Conservation (phyloP, 2,797 vertebrate species). For the Hippoglossus hippoglossus region DNA sequence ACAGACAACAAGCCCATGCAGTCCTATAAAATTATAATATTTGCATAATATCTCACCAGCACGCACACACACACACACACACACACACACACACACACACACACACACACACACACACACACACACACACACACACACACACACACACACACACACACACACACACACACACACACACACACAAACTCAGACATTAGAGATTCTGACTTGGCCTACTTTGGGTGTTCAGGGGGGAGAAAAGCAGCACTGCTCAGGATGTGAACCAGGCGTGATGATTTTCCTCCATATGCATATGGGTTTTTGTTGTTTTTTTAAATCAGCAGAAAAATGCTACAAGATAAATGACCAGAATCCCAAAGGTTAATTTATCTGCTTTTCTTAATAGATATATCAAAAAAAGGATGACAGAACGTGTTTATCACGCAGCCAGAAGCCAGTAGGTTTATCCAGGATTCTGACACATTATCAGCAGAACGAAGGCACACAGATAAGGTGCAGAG, state of each 20-base stretch:
- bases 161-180: constrained; percentile 9
- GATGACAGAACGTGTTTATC: neutral
- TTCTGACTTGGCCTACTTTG: constrained; percentile 70
- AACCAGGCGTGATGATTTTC: constrained; percentile 35
- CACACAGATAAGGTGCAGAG: constrained; percentile 52
- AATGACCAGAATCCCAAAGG: constrained; percentile 25
- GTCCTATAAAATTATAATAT: constrained; percentile 25
- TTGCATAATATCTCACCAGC: constrained; percentile 44
- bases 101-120: constrained; percentile 4
- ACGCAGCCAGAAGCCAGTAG: constrained; percentile 6
- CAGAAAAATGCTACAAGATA: constrained; percentile 30
- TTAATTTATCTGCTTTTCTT: constrained; percentile 22
- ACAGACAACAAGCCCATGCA: constrained; percentile 43
- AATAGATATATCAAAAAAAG: constrained; percentile 9
- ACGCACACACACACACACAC: constrained; percentile 18
- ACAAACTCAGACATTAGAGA: constrained; percentile 31
- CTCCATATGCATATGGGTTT: constrained; percentile 16
- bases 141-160: too few relatives aligned
- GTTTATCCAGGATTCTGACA: constrained; percentile 21
- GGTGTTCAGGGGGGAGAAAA: constrained; percentile 13
- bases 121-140: neutral
- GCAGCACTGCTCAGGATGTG: constrained; percentile 16
- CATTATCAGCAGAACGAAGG: constrained; percentile 48
- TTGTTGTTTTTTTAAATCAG: constrained; percentile 34
- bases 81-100: constrained; percentile 16